Evolutionary conservation across 1,140 invertebrate species (phyloP), one percentile per base, ranked within the genome.

Genomic region (Zaprionus taronus): DNA sequence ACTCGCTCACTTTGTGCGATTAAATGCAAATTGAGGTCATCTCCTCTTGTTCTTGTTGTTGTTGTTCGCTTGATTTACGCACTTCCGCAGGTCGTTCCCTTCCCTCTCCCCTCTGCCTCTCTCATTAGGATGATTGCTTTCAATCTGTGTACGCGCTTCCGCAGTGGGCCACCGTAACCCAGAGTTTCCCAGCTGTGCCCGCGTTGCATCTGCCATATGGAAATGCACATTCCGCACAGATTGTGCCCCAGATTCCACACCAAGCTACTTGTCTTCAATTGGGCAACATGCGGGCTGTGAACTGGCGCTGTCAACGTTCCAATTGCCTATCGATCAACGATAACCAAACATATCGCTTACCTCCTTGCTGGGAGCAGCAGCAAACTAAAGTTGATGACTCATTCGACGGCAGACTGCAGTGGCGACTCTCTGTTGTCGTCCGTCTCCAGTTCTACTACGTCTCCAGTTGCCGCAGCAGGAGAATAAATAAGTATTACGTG

Each of bases 31-130:
- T 86, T 83, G 77, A 76, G 84, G 83, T 83, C 83, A 87, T 72
- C 66, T 70, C 47, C 72, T 26, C 17, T 28, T 20, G 17, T 28
- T 22, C 22, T 22, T 55, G 49, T 67, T 67, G 55, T 22, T 17
- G 5, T 34, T 49, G 5, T 66, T 69, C 57, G 84, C 89, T 84
- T 90, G 84, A 89, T 89, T 89, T 90, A 89, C 81, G 85, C 84
- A 81, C 78, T 89, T 89, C 81, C 84, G 84, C 85, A 80, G 63
- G n/a, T 34, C 31, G 31, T 34, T 12, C n/a, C 15, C 55, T 17
- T 14, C 15, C 26, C 22, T 36, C 15, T 17, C 36, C 17, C 26
- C 58, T 26, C 53, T 24, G 6, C 12, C 58, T 14, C 47, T 12
- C 49, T 72, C 76, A 86, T 87, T 83, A 77, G 70, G 70, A 73